Evolutionary conservation across 2,888 invertebrate genomes (phyloP).

Genomic region (Eristalinus aeneus): DNA sequence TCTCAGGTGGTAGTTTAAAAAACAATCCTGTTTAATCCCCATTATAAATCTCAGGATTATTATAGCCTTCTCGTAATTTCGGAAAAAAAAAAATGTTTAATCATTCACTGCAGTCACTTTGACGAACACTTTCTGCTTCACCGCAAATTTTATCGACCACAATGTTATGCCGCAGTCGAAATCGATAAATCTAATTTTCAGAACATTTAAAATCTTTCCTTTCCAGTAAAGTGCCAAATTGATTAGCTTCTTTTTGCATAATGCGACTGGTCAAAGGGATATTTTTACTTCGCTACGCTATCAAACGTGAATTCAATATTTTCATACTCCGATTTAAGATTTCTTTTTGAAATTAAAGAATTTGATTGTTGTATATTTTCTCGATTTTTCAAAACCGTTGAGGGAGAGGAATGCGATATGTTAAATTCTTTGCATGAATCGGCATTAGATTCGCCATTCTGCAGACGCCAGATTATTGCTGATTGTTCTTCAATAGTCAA

Average conservation of each 20-base stretch:
- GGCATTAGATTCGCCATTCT: no score
- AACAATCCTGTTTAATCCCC: no score
- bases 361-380: neutral
- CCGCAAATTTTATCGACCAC: neutral
- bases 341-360: neutral
- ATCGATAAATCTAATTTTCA: neutral
- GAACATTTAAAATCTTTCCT: neutral
- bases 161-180: neutral
- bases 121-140: neutral
- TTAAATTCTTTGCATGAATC: constrained; percentile 11
- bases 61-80: no score
- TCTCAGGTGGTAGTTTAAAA: no score
- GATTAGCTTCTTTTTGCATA: constrained; percentile 1
- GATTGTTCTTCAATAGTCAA: no score
- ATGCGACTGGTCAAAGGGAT: neutral
- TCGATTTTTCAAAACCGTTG: neutral
- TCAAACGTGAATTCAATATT: neutral
- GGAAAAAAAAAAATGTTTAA: neutral
- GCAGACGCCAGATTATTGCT: no score
- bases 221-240: neutral
- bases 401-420: constrained; percentile 6
- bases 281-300: neutral
- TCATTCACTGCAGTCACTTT: neutral
- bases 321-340: neutral
- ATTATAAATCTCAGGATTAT: no score